Conservation (phyloP, 2,888 invertebrate genomes). For the Pogonocherus hispidulus region DNA sequence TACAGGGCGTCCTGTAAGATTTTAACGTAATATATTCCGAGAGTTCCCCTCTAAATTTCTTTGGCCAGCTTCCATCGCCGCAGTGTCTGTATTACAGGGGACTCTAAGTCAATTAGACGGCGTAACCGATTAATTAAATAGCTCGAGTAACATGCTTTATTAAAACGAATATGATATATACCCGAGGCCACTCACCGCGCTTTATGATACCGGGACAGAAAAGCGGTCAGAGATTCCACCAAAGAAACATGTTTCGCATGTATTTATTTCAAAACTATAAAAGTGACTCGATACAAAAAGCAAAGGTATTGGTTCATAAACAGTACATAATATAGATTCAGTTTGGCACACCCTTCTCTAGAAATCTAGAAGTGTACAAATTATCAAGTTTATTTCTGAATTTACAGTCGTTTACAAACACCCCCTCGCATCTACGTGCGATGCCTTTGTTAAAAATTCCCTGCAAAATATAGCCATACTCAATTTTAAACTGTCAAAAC, state of each 20-base stretch:
- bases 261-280: too few relatives aligned
- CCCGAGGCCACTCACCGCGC: slow-evolving; percentile 20
- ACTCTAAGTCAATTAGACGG: slow-evolving; percentile 58
- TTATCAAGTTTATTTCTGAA: background rate
- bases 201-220: slow-evolving; percentile 28
- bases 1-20: background rate
- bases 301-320: too few relatives aligned
- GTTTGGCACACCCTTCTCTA: too few relatives aligned
- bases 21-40: slow-evolving; percentile 15
- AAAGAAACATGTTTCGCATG: too few relatives aligned
- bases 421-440: background rate
- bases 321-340: too few relatives aligned
- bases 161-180: slow-evolving; percentile 48
- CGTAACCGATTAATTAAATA: slow-evolving; percentile 60
- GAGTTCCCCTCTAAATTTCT: slow-evolving; percentile 2
- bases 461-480: too few relatives aligned
- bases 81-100: slow-evolving; percentile 34
- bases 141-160: slow-evolving; percentile 55
- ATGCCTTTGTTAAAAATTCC: background rate
- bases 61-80: slow-evolving; percentile 13
- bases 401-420: background rate
- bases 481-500: background rate
- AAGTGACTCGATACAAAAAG: too few relatives aligned
- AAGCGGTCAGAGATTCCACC: too few relatives aligned
- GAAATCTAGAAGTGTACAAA: too few relatives aligned